Base-by-base conservation (phyloP, 2,797 vertebrate species). In the Tauraco hartlaubi region DNA sequence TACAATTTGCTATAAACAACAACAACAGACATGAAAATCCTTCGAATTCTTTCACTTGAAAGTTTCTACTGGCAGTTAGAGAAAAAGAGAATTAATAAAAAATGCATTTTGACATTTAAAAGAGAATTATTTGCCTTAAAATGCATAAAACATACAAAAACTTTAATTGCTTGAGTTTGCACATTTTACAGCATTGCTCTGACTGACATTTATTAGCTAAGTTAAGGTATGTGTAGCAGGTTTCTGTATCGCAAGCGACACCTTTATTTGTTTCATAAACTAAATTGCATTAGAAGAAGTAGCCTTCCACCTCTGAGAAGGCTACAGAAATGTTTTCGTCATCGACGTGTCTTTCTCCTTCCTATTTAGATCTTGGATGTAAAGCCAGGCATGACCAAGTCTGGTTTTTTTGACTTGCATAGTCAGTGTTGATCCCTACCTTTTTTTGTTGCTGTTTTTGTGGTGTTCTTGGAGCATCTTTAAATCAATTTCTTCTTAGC, bases 91-190 rank as follows among this genome's bases (percentile, higher is more conserved):
- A 94, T 92, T 54, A 92, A 95, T 92, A 83, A 92, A 94, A 92
- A 92, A 96, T 94, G 41, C 41, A 25, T 63, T 94, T 88, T 91
- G 95, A 95, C 82, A 76, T 94, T 92, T 86, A 49, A 92, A 96
- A 94, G 92, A 76, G 55, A 96, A 94, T 90, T 86, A 69, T 90
- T 91, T 94, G 23, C 76, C 74, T 94, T 78, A 73, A 92, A 96
- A 86, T 63, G 31, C 66, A 73, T 94, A 81, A 94, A 94, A 88
- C 49, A 85, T 93, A 39, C 68, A 94, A 68, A 85, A n/a, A 39
- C 20, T 49, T 59, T 82, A 87, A 92, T 84, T 91, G 62, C 29
- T 73, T 44, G 46, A 78, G 25, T 79, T 69, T 86, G 69, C 79
- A 73, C 39, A 44, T 90, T 94, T 92, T 86, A 63, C 35, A 92